Evolutionary conservation across 53 echinoderm and acorn worm species (phyloP).

Genomic region (Crossaster papposus): DNA sequence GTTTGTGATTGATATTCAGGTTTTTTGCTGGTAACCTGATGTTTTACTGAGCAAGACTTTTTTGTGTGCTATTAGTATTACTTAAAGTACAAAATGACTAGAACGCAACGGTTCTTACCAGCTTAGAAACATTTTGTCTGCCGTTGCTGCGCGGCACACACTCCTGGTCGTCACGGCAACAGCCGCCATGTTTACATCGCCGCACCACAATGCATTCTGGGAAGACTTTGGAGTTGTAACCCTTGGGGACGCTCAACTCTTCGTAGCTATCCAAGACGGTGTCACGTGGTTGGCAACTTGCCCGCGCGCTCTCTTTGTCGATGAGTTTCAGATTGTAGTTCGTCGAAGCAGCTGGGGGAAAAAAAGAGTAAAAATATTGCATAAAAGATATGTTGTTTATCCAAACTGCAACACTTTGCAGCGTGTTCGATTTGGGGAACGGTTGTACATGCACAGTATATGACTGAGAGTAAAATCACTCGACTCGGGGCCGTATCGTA

Average conservation of each 20-base stretch:
- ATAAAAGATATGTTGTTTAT: not conserved
- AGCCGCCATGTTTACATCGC: constrained; percentile 87
- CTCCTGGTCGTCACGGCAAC: constrained; percentile 87
- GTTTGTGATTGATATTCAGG: no score
- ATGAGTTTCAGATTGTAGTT: constrained; percentile 51
- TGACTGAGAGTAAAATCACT: no score
- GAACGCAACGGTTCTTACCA: constrained; percentile 60
- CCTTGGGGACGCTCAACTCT: constrained; percentile 78
- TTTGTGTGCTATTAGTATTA: no score
- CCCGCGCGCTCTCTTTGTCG: constrained; percentile 63
- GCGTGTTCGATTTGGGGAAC: no score
- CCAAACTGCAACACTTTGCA: no score
- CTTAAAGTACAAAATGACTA: no score
- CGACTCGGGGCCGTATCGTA: no score
- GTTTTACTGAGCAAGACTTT: no score
- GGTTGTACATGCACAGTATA: no score
- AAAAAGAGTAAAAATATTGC: not conserved
- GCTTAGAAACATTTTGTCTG: constrained; percentile 62
- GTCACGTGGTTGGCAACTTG: constrained; percentile 86
- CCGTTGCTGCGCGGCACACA: constrained; percentile 65
- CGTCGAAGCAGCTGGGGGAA: constrained; percentile 6
- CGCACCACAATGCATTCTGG: constrained; percentile 84
- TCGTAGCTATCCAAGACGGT: constrained; percentile 82
- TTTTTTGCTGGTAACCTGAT: no score
- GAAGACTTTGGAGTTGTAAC: constrained; percentile 66